Conservation (phyloP, 2,113 vertebrate species). For the Lipotes vexillifer region DNA sequence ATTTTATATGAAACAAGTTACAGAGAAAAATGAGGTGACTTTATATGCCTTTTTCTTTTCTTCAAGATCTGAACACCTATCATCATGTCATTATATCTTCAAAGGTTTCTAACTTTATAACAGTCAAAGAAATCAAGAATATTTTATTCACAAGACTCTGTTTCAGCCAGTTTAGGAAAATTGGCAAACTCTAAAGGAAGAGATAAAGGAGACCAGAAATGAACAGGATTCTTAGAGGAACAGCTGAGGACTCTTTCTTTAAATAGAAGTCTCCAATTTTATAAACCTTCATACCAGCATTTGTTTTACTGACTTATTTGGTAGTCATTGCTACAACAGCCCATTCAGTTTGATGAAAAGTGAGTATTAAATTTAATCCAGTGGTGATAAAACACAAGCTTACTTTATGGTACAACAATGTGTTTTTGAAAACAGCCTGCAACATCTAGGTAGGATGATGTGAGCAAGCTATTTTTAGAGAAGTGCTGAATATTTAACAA, state of each 20-base stretch:
- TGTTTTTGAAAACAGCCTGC: not conserved
- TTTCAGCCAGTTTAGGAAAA: not conserved
- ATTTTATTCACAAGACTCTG: not conserved
- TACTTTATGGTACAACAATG: not conserved
- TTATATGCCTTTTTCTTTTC: not conserved
- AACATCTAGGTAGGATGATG: not conserved
- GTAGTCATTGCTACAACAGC: not conserved
- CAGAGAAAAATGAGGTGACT: not conserved
- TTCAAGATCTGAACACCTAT: not conserved
- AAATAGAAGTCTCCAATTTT: not conserved
- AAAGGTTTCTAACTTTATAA: not conserved
- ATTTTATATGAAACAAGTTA: not conserved
- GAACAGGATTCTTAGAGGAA: not conserved
- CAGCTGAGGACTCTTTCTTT: not conserved
- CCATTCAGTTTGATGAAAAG: not conserved
- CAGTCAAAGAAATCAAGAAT: not conserved
- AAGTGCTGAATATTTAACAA: not conserved
- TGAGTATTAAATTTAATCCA: not conserved
- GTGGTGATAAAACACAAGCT: not conserved
- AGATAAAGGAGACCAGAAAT: not conserved
- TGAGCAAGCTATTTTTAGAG: not conserved
- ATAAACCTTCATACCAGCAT: not conserved
- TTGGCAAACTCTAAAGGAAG: not conserved
- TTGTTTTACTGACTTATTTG: not conserved
- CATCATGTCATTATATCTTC: not conserved